Evolutionary conservation across 2,113 vertebrate genomes (phyloP), one percentile per base, ranked within the genome.

Genomic region (Oreochromis tanganicae): DNA sequence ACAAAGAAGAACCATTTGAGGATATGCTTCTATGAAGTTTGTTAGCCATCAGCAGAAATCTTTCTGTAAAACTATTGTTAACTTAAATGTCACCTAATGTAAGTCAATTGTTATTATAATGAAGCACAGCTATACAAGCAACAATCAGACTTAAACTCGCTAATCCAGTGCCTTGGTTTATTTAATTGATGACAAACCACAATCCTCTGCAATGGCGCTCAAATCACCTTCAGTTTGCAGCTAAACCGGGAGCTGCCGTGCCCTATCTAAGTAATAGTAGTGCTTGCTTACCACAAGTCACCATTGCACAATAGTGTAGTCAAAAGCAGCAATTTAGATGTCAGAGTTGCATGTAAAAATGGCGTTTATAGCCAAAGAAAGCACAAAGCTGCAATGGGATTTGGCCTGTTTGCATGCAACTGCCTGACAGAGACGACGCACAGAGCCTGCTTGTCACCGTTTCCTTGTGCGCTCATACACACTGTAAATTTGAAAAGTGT

Each of bases 241-340:
- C 24, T 43, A 24, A 84, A 56, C 38, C n/a, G 24, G 83, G 43
- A 83, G 27, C 80, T 87, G 68, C 61, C 17, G 32, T 80, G 88
- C 48, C 57, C 73, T 63, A 71, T 80, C 78, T 87, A 63, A 87
- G 85, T 93, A 94, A 92, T 92, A 84, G 89, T 83, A 87, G 92
- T 87, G 89, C 79, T 88, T 85, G 80, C 87, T 90, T 88, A 87
- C 80, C 73, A 86, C 54, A 75, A 89, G 90, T 91, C 87, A 80
- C 81, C 36, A 6, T 48, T 80, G 68, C 52, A 94, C 92, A 93
- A 91, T 91, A 88, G 91, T 34, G 24, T 12, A 81, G 57, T 57
- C 73, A 84, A 73, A 88, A 87, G 87, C 66, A 79, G 66, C 88
- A 93, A 95, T 95, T 94, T 91, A 88, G 38, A 85, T 90, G 93